Evolutionary conservation across 1,140 invertebrate genomes (phyloP).

Genomic region (Lordiphosa mommai): DNA sequence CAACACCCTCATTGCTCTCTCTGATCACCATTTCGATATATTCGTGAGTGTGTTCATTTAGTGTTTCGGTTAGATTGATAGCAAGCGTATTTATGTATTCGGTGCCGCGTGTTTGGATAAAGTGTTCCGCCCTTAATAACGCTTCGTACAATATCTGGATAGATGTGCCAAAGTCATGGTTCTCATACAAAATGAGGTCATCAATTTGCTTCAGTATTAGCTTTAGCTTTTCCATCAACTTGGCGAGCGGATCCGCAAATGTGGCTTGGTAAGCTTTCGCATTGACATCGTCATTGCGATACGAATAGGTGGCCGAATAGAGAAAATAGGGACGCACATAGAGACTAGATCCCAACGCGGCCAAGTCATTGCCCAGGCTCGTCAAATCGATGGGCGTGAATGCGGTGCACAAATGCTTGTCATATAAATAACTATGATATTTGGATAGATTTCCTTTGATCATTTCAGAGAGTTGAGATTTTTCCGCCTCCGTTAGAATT

Average conservation of each 20-base stretch:
- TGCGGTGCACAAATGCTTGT: conserved; percentile 45
- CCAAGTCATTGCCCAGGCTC: conserved; percentile 80
- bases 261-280: conserved; percentile 82
- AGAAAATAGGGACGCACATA: conserved; percentile 7
- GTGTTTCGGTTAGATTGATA: conserved; percentile 52
- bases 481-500: conserved; percentile 82
- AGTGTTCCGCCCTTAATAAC: conserved; percentile 84
- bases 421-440: conserved; percentile 32
- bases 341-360: too few species aligned
- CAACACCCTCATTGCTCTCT: conserved; percentile 83
- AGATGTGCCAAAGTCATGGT: conserved; percentile 86
- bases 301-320: conserved; percentile 20
- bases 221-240: conserved; percentile 81
- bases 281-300: conserved; percentile 81
- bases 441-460: conserved; percentile 81
- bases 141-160: conserved; percentile 85
- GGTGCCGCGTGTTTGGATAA: conserved; percentile 84
- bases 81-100: conserved; percentile 84
- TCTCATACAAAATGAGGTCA: conserved; percentile 83
- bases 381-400: conserved; percentile 25
- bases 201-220: conserved; percentile 82
- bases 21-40: conserved; percentile 84
- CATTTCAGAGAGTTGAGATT: conserved; percentile 81
- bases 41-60: conserved; percentile 82
- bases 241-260: conserved; percentile 83